phyloP scores from a whole-genome alignment of 2,113 vertebrate genomes.

The Ascaphus truei region DNA sequence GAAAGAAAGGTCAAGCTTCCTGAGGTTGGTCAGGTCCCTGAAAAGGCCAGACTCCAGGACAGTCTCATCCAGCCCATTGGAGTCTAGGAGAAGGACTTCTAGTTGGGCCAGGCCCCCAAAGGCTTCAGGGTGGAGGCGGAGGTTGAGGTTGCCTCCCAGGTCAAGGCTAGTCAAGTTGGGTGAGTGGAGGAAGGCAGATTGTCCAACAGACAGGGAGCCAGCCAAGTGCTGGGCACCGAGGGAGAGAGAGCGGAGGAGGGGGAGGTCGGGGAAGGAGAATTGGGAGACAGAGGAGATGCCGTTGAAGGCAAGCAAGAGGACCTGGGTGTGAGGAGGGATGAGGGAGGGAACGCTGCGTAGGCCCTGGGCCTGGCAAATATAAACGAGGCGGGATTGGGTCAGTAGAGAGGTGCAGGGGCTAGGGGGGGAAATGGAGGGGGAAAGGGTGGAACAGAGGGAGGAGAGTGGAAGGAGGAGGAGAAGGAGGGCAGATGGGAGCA shows the following conservation, averaged over 20 bases:
- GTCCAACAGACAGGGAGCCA: conserved; percentile 8
- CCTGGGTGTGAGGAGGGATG: background rate
- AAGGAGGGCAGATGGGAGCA: background rate
- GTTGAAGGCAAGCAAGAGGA: conserved; percentile 38
- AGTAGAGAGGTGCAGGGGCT: background rate
- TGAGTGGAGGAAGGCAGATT: conserved; percentile 32
- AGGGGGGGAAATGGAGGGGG: background rate
- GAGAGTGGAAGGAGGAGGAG: background rate
- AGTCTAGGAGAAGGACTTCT: conserved; percentile 34
- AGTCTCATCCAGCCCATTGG: conserved; percentile 17
- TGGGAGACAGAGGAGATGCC: background rate
- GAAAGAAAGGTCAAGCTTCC: conserved; percentile 33
- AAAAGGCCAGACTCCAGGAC: conserved; percentile 35
- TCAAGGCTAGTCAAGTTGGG: conserved; percentile 36
- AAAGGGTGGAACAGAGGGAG: background rate
- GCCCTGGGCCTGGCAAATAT: background rate
- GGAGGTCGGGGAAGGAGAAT: conserved; percentile 19
- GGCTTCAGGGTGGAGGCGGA: conserved; percentile 24
- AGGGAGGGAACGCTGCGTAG: background rate
- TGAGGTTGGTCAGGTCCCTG: conserved; percentile 30
- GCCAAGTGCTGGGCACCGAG: conserved; percentile 16
- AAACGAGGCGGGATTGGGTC: background rate
- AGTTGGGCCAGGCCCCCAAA: conserved; percentile 29
- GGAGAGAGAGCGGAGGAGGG: conserved; percentile 1
- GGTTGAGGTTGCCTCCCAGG: conserved; percentile 36